Base-by-base conservation (phyloP, 2,113 vertebrate genomes). In the Podiceps cristatus region DNA sequence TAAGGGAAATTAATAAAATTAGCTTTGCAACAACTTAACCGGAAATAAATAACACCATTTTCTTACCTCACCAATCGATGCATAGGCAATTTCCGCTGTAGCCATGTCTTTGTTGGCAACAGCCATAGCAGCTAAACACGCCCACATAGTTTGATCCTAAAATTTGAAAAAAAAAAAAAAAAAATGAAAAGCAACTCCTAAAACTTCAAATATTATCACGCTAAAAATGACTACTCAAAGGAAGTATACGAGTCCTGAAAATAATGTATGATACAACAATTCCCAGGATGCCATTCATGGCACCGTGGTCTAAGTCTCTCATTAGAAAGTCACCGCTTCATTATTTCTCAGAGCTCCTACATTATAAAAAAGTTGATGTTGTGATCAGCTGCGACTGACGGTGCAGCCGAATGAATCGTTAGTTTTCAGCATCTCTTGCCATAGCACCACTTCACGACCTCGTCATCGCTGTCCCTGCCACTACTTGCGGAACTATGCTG, bases 71-170 rank as follows among this genome's bases (percentile, higher is more conserved):
- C 99, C 98, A 7, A 99, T 98, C 3, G 99, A 98, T 8, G 99
- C 99, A 1, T 99, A 99, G 81, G 99, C 99, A 8, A 99, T 98
- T 90, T 99, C 99, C 17, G 99, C 99, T 13, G 99, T 99, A 62
- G 82, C 98, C 97, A 99, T 98, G 78, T 99, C 99, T 90, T 98
- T 98, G 96, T 92, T 99, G 95, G 99, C 98, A 97, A 99, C 98
- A 9, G 99, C 99, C 99, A 99, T 99, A 40, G 99, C 99, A 86
- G 99, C 99, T n/a, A 99, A 98, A 84, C 99, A 99, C 1, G 99
- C 99, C 99, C 99, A 99, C 93, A 99, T 89, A 49, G 98, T 98
- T 69, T 99, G 99, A 52, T 99, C 99, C 99, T 99, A 87, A 33
- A 96, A 94, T 76, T 44, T 27, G 55, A 76, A 25, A 5, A 77